phyloP scores from a whole-genome alignment of 2,113 vertebrate species.

The Centropristis striata region DNA sequence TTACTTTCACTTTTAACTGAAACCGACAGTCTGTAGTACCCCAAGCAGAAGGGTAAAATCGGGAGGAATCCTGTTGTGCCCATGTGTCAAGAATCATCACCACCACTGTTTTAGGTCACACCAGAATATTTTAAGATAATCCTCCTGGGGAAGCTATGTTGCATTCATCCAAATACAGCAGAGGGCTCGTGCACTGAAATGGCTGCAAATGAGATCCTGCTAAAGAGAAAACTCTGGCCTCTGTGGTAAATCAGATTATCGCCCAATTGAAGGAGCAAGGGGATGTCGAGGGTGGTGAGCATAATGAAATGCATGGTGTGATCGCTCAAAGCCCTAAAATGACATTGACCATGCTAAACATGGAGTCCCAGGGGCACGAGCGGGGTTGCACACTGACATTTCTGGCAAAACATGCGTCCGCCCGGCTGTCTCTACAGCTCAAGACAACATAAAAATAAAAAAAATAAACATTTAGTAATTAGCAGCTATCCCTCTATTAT shows the following conservation, averaged over 20 bases:
- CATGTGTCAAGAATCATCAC: slow-evolving; percentile 29
- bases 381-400: slow-evolving; percentile 16
- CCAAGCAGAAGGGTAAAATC: not conserved
- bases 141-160: slow-evolving; percentile 4
- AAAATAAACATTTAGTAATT: not conserved
- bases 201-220: slow-evolving; percentile 17
- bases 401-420: slow-evolving; percentile 19
- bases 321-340: slow-evolving; percentile 38
- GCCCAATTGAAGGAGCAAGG: slow-evolving; percentile 15
- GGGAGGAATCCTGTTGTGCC: slow-evolving; percentile 6
- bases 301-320: slow-evolving; percentile 54
- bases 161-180: slow-evolving; percentile 5
- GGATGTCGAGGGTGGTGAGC: slow-evolving; percentile 3
- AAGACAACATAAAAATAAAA: not conserved
- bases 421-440: not conserved
- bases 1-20: slow-evolving; percentile 25
- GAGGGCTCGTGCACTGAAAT: not conserved
- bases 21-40: not conserved
- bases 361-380: slow-evolving; percentile 15
- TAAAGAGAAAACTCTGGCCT: slow-evolving; percentile 14
- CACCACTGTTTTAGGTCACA: slow-evolving; percentile 6
- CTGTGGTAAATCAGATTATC: slow-evolving; percentile 58
- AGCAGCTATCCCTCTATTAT: not conserved
- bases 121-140: not conserved
- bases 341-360: slow-evolving; percentile 43